Base-by-base conservation (phyloP, 2,797 vertebrate genomes). In the Hoplostethus mediterraneus region DNA sequence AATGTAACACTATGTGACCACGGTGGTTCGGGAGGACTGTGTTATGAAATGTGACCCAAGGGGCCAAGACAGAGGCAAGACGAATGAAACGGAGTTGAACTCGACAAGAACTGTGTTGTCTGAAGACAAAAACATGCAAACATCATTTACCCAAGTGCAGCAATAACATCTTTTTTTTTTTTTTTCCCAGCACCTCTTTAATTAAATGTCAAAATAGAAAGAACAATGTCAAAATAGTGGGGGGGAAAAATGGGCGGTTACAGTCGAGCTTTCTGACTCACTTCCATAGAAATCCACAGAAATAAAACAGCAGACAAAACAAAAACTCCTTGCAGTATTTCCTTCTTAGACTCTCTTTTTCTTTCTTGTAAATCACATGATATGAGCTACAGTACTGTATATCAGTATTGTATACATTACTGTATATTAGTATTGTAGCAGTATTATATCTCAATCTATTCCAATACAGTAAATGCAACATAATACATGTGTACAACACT, bases 391-490 rank as follows among this genome's bases (percentile, higher is more conserved):
- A 21, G 21, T 21, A 21, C 21, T 21, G 21, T 21, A 21, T 21
- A 21, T 21, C 21, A 21, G 21, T 21, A 21, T 21, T 21, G 21
- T 21, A 21, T 21, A 21, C 21, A 21, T 21, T 21, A 21, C 21
- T 21, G 21, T 21, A 21, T 21, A 21, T 21, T 21, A 21, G 21
- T 21, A 21, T 21, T 21, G 21, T 21, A 21, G 21, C 21, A 21
- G 21, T 21, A 21, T 21, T 21, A 21, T 21, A 21, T 57, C 76
- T 84, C 66, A 47, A 67, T 79, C 67, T 55, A 71, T 68, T 70
- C 66, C 73, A 75, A 3, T 57, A 25, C 30, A 67, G 72, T 78
- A 82, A 77, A 80, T 66, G 59, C 73, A 79, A 75, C 67, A 73
- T n/a, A 69, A 79, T 69, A 64, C 52, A 75, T 53, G 48, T 31